Evolutionary conservation across 2,888 invertebrate species (phyloP).

Genomic region (Anodontia alba): DNA sequence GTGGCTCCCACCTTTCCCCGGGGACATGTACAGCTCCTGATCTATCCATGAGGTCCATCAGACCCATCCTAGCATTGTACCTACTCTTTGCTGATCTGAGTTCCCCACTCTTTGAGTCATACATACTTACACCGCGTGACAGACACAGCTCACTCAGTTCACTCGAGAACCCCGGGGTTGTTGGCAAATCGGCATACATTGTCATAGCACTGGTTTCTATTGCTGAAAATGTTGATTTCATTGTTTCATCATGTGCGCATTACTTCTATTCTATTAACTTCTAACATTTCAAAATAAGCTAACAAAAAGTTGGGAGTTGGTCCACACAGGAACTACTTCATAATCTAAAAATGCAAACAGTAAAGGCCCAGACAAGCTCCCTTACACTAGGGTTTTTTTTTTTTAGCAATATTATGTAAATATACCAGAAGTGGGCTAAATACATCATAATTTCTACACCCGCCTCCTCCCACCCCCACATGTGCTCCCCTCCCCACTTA

Average conservation of each 20-base stretch:
- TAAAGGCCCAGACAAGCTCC: no score
- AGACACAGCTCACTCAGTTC: slow-evolving; percentile 38
- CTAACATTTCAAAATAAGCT: no score
- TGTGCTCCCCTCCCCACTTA: no score
- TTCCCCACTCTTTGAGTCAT: slow-evolving; percentile 40
- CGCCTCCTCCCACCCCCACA: no score
- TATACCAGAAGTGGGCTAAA: no score
- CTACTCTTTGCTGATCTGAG: slow-evolving; percentile 42
- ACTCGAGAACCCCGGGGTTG: slow-evolving; percentile 46
- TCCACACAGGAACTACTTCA: no score
- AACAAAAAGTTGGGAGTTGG: no score
- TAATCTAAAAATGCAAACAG: no score
- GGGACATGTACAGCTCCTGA: slow-evolving; percentile 48
- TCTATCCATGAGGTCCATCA: slow-evolving; percentile 49
- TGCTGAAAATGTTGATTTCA: background rate
- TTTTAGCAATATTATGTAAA: no score
- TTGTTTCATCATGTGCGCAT: background rate
- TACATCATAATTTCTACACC: no score
- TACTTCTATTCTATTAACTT: no score
- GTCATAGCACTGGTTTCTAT: slow-evolving; percentile 51
- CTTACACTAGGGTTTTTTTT: no score
- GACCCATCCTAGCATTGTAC: slow-evolving; percentile 43
- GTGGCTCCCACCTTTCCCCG: slow-evolving; percentile 35
- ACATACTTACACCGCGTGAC: slow-evolving; percentile 51
- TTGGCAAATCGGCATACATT: slow-evolving; percentile 55